These are phyloP conservation scores for Antechinus flavipes DNA, from an alignment of 2,113 vertebrate species.

Conservation along the genomic window DNA sequence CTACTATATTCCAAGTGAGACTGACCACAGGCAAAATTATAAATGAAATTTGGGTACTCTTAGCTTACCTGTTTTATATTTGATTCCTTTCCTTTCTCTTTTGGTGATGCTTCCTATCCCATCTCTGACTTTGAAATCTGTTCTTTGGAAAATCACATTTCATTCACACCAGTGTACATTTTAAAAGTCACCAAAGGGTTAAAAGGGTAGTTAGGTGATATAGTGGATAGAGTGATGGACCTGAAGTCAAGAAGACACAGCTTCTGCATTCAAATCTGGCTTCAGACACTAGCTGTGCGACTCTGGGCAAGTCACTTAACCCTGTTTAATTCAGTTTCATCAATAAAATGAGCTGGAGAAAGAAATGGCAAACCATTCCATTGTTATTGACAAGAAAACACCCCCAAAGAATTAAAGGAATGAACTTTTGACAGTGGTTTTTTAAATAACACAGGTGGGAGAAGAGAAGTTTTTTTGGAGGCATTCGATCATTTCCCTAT, in stretches of 20 bases:
- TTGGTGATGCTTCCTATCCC: not conserved
- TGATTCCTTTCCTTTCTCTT: too few species aligned
- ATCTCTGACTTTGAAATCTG: not conserved
- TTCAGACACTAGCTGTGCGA: not conserved
- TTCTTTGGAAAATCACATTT: not conserved
- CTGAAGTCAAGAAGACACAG: not conserved
- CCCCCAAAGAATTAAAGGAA: not conserved
- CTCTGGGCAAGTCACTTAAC: not conserved
- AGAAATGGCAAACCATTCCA: not conserved
- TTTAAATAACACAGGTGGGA: not conserved
- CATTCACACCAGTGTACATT: not conserved
- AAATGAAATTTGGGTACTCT: not conserved
- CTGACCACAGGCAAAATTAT: not conserved
- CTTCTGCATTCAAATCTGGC: not conserved
- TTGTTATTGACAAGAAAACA: not conserved
- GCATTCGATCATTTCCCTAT: not conserved
- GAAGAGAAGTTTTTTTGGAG: not conserved
- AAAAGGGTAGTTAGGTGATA: not conserved
- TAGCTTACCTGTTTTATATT: not conserved
- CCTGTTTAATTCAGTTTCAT: not conserved
- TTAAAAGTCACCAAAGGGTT: not conserved
- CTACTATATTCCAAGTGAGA: not conserved
- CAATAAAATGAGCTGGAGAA: not conserved
- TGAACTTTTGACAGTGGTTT: not conserved
- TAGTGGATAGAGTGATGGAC: not conserved